Conservation (phyloP, 2,888 invertebrate genomes). For the Cylindroiulus punctatus region DNA sequence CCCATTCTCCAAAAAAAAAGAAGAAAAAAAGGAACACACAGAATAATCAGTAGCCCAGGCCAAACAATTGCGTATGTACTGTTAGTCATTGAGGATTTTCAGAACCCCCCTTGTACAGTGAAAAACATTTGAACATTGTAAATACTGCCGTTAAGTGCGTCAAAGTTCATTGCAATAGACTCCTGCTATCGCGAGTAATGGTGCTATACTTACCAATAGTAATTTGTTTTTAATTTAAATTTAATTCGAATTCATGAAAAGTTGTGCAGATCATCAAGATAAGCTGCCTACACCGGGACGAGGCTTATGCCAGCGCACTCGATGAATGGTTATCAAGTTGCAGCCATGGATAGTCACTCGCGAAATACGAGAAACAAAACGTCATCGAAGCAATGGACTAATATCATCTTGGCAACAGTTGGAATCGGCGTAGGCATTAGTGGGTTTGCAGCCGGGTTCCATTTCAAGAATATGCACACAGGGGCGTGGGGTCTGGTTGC, state of each 20-base stretch:
- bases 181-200: neutral
- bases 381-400: neutral
- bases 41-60: neutral
- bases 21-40: neutral
- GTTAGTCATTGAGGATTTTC: neutral
- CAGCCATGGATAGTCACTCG: neutral
- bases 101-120: neutral
- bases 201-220: neutral
- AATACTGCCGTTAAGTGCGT: neutral
- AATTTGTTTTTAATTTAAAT: neutral
- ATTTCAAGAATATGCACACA: constrained; percentile 50
- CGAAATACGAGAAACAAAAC: neutral
- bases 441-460: constrained; percentile 38
- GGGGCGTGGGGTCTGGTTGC: constrained; percentile 48
- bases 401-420: constrained; percentile 8
- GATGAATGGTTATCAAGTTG: neutral
- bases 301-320: neutral
- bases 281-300: neutral
- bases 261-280: neutral
- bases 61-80: neutral
- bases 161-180: neutral
- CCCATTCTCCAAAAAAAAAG: too few relatives aligned
- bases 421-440: constrained; percentile 42
- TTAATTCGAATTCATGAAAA: neutral
- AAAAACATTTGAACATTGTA: neutral